phyloP scores from a whole-genome alignment of 2,888 invertebrate species.

The Hypolimnas misippus region DNA sequence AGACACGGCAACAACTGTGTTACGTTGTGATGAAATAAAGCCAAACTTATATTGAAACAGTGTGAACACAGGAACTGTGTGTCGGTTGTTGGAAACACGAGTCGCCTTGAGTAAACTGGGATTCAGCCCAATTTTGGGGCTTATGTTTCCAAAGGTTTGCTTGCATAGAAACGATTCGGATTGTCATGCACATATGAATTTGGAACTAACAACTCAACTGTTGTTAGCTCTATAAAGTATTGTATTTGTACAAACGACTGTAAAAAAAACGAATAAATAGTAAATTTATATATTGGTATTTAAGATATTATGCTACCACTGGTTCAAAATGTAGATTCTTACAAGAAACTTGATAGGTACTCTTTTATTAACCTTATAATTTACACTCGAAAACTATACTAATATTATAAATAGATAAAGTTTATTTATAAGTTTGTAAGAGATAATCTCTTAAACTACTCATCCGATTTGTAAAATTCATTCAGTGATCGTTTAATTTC shows the following conservation, averaged over 20 bases:
- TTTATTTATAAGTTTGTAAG: too few relatives aligned
- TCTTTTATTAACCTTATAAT: too few relatives aligned
- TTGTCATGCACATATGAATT: constrained; percentile 13
- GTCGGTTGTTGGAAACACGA: constrained; percentile 55
- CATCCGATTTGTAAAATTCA: too few relatives aligned
- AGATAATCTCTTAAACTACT: too few relatives aligned
- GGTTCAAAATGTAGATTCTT: too few relatives aligned
- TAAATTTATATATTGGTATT: too few relatives aligned
- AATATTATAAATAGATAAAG: too few relatives aligned
- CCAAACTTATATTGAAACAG: constrained; percentile 40
- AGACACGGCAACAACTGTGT: constrained; percentile 26
- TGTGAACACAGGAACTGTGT: constrained; percentile 51
- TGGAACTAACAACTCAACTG: constrained; percentile 3
- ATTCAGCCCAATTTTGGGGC: constrained; percentile 69
- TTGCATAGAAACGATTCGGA: constrained; percentile 29
- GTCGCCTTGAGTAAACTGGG: constrained; percentile 62
- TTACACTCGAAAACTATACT: too few relatives aligned
- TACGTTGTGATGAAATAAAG: constrained; percentile 41
- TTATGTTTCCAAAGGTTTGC: constrained; percentile 63
- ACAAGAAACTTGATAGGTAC: too few relatives aligned
- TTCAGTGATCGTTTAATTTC: too few relatives aligned
- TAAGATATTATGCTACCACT: too few relatives aligned
- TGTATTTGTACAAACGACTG: not conserved
- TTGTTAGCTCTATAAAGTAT: constrained; percentile 3
- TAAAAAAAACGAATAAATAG: too few relatives aligned